Conservation (phyloP, 2,113 vertebrate species). For the Craseonycteris thonglongyai region DNA sequence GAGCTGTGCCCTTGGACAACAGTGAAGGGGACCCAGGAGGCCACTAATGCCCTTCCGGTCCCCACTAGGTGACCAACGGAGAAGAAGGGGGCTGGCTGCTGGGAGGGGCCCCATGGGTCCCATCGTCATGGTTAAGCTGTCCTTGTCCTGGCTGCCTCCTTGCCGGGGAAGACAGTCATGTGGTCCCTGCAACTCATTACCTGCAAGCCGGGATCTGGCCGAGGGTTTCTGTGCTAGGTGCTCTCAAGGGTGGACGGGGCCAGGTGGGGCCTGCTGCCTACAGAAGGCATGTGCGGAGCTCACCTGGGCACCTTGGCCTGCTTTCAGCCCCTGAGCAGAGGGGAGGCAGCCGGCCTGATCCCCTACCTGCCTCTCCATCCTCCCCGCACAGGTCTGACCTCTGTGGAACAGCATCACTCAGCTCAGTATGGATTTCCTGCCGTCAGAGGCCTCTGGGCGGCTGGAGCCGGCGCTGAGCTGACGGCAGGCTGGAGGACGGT, state of each 20-base stretch:
- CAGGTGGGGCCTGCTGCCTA: background rate
- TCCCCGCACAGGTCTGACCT: background rate
- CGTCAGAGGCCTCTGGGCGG: background rate
- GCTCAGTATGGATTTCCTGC: slow-evolving; percentile 17
- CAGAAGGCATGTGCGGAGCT: background rate
- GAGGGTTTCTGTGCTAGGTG: background rate
- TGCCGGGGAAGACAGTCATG: background rate
- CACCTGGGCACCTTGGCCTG: background rate
- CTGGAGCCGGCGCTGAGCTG: background rate
- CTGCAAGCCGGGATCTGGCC: fast-evolving
- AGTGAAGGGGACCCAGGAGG: background rate
- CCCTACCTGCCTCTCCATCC: fast-evolving
- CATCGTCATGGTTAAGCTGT: background rate
- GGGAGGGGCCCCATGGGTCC: background rate
- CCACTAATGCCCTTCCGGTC: background rate
- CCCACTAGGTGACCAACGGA: background rate
- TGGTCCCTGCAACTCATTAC: background rate
- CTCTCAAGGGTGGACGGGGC: too few species aligned
- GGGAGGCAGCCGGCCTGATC: background rate
- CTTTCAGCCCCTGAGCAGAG: background rate
- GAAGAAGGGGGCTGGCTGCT: background rate
- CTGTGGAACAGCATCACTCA: background rate
- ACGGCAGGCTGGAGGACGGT: fast-evolving
- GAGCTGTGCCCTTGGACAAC: background rate
- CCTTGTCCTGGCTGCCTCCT: too few species aligned